These are phyloP conservation scores for Ochropacha duplaris DNA, from an alignment of 2,888 invertebrate genomes.

Conservation along the genomic window DNA sequence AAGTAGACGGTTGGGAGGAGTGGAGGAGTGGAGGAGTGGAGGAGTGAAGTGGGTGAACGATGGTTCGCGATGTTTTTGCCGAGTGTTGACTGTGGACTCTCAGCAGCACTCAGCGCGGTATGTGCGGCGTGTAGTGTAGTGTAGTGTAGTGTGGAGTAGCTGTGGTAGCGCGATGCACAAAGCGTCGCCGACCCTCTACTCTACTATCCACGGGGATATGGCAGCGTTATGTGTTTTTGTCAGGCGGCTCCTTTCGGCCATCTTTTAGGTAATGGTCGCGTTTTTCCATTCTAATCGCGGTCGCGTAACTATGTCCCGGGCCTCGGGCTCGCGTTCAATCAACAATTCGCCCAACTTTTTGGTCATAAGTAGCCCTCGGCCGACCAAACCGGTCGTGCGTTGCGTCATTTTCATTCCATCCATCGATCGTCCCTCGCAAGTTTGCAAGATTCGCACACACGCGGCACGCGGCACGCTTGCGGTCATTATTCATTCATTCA, in stretches of 20 bases:
- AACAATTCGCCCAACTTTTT: constrained; percentile 52
- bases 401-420: constrained; percentile 24
- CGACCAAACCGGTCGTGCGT: constrained; percentile 35
- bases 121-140: constrained; percentile 7
- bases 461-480: background rate
- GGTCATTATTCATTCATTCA: background rate
- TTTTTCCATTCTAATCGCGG: constrained; percentile 61
- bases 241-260: constrained; percentile 56
- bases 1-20: background rate
- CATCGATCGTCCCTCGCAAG: constrained; percentile 3
- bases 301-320: constrained; percentile 45
- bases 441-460: constrained; percentile 9
- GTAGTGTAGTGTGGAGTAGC: no score
- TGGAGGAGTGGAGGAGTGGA: no score
- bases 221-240: constrained; percentile 58
- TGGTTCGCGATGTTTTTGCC: background rate
- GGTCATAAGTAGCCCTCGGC: constrained; percentile 23
- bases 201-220: constrained; percentile 35
- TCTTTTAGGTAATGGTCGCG: constrained; percentile 60
- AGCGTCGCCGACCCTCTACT: constrained; percentile 29
- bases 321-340: constrained; percentile 34
- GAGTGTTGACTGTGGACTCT: no score
- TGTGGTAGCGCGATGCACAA: constrained; percentile 30
- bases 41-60: background rate
- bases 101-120: constrained; percentile 4